These are phyloP conservation scores for Oreohelix idahoensis DNA, from an alignment of 1,140 invertebrate genomes.

Conservation along the genomic window DNA sequence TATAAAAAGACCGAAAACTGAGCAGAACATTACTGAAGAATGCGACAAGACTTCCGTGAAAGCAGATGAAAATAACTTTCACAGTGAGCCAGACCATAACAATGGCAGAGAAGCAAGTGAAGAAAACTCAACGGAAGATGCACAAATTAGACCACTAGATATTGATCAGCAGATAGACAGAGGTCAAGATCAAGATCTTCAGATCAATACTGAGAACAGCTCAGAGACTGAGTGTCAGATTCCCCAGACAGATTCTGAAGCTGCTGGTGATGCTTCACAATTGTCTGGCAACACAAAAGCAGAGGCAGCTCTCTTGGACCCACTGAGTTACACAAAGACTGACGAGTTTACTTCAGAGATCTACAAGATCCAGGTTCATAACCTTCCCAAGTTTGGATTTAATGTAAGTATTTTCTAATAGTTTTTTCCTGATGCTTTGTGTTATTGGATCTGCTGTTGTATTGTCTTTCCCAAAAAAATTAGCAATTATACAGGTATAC, in stretches of 20 bases:
- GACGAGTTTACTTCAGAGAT: conserved; percentile 91
- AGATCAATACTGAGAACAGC: too few relatives aligned
- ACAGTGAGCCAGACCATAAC: neutral
- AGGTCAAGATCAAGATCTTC: neutral
- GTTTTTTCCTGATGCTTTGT: too few relatives aligned
- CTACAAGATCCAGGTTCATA: conserved; percentile 90
- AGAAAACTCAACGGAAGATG: neutral
- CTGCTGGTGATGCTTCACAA: neutral
- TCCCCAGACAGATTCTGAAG: neutral
- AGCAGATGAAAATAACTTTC: neutral
- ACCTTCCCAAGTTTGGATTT: conserved; percentile 89
- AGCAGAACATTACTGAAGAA: neutral
- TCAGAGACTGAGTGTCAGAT: neutral
- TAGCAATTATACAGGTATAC: too few relatives aligned
- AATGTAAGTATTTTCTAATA: conserved; percentile 76
- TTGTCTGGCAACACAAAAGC: neutral
- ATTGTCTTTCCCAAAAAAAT: too few relatives aligned
- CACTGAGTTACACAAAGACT: conserved; percentile 59
- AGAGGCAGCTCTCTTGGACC: neutral
- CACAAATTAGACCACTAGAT: neutral
- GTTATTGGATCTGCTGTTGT: too few relatives aligned
- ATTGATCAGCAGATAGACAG: neutral
- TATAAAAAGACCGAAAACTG: neutral
- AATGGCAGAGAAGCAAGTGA: neutral
- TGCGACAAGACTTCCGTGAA: neutral